Percentiles rank a stretch among this genome's conserved stretches.
Evolutionary conservation across 1,140 invertebrate species (phyloP).

Genomic region (Geopemphigus sp.): DNA sequence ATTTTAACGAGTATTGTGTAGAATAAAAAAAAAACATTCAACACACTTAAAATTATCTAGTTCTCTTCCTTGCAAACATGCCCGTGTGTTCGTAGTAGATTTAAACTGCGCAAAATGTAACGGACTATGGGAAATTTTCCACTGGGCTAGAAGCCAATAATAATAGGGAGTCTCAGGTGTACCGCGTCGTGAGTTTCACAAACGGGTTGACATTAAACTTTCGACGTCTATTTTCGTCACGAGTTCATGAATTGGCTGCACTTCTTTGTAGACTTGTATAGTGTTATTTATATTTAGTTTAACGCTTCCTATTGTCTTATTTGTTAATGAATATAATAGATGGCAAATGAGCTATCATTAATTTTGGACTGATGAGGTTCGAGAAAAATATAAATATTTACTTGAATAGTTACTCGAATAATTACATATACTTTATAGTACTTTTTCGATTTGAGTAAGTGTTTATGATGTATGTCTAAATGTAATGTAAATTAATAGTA

Average conservation of each 20-base stretch:
- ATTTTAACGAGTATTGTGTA: too few species aligned
- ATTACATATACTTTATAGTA: too few species aligned
- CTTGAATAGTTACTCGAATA: too few species aligned
- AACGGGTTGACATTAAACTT: conserved; percentile 36
- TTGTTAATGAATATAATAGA: background rate
- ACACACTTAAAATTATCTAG: too few species aligned
- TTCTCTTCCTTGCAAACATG: too few species aligned
- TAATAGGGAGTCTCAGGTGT: background rate
- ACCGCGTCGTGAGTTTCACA: background rate
- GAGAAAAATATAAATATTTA: background rate
- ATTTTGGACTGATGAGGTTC: background rate
- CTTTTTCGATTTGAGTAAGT: too few species aligned
- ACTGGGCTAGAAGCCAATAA: conserved; percentile 21
- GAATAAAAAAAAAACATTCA: too few species aligned
- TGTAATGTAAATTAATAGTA: too few species aligned
- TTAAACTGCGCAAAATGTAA: background rate
- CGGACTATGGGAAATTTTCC: conserved; percentile 1
- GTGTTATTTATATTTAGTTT: background rate
- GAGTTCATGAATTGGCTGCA: conserved; percentile 26
- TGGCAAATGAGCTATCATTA: background rate
- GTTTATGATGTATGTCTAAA: too few species aligned
- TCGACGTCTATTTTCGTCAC: conserved; percentile 39
- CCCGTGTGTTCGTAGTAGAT: too few species aligned
- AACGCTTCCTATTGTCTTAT: conserved; percentile 25
- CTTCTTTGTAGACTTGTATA: background rate